phyloP scores from a whole-genome alignment of 2,113 vertebrate species.

The Raphicerus campestris region DNA sequence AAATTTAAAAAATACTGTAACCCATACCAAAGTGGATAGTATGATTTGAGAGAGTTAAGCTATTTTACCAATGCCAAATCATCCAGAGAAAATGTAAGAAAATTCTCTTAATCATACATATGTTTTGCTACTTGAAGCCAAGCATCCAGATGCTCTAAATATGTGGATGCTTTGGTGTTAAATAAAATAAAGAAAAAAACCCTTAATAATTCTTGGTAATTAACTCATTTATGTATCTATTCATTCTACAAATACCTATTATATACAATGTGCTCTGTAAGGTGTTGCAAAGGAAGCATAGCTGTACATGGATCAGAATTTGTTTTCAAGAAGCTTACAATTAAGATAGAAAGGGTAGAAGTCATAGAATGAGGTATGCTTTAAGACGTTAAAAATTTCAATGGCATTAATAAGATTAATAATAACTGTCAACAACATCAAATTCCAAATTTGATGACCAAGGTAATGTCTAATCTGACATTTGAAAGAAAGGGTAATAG shows the following conservation, averaged over 20 bases:
- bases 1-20: slow-evolving; percentile 36
- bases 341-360: background rate
- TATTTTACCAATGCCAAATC: background rate
- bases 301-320: background rate
- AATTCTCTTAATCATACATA: slow-evolving; percentile 2
- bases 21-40: background rate
- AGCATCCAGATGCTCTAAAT: slow-evolving; percentile 2
- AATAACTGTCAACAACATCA: background rate
- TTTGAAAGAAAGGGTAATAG: background rate
- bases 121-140: slow-evolving; percentile 18
- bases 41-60: background rate
- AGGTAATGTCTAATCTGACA: background rate
- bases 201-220: background rate
- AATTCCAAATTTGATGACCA: background rate
- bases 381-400: background rate
- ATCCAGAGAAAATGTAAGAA: background rate
- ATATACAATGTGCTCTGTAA: background rate
- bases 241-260: background rate
- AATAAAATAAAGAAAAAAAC: background rate
- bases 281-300: background rate
- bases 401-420: background rate
- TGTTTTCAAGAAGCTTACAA: background rate
- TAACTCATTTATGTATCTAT: background rate
- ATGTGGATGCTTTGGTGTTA: background rate
- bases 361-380: background rate